A percentile compares a stretch with the other conserved stretches of the same genome.
phyloP scores from a whole-genome alignment of 1,140 invertebrate genomes.

The Calephelis virginiensis region DNA sequence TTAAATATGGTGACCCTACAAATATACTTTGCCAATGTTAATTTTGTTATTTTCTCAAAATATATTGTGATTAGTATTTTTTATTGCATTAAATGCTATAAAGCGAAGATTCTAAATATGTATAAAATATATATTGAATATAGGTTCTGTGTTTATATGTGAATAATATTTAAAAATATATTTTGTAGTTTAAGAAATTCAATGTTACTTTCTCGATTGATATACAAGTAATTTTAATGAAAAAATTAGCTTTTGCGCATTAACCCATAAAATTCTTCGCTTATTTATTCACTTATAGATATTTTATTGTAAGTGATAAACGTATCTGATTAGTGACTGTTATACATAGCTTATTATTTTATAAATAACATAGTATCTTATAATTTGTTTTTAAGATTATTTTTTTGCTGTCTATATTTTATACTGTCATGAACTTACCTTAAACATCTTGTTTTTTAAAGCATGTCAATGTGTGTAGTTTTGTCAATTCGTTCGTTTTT shows the following conservation, averaged over 20 bases:
- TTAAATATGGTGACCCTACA: neutral
- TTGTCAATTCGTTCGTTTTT: too few species aligned
- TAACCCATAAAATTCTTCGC: neutral
- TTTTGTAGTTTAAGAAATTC: slow-evolving; percentile 1
- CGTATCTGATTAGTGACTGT: slow-evolving; percentile 51
- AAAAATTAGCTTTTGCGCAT: neutral
- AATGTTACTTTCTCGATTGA: neutral
- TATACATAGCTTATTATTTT: slow-evolving; percentile 43
- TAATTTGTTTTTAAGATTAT: slow-evolving; percentile 12
- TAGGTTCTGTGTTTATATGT: slow-evolving; percentile 8
- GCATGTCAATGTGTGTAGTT: too few species aligned
- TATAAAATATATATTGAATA: neutral
- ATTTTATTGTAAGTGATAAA: slow-evolving; percentile 55
- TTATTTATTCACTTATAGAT: slow-evolving; percentile 20
- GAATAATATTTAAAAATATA: neutral
- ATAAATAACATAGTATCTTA: slow-evolving; percentile 10
- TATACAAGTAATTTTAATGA: neutral
- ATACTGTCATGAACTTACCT: neutral
- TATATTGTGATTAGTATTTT: neutral
- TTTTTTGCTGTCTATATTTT: neutral
- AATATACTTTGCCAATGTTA: neutral
- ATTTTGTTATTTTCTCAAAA: slow-evolving; percentile 1
- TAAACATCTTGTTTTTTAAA: too few species aligned
- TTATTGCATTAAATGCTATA: slow-evolving; percentile 8
- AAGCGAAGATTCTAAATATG: neutral